Evolutionary conservation across 2,888 invertebrate genomes (phyloP), one percentile per base, ranked within the genome.

Genomic region (Mesoligia furuncula): DNA sequence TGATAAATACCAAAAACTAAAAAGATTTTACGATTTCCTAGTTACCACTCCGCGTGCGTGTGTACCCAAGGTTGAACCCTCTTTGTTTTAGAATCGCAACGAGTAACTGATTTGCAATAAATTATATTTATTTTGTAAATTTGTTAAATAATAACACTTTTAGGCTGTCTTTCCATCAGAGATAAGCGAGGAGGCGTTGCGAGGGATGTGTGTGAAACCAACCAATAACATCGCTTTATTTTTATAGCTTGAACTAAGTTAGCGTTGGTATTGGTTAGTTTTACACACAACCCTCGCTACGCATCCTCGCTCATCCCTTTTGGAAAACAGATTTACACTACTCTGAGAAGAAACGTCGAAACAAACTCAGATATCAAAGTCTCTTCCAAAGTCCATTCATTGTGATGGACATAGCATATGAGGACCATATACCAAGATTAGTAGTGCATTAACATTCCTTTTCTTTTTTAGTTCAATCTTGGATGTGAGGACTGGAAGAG

Each of bases 401-500:
- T 48, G 13, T 24, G 1, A 31, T 31, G 2, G 24, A 3, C 31
- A 48, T 15, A 31, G 24, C 48, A 20, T 17, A 31, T 27, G 67
- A 45, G 8, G 31, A 51, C 51, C 15, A 36, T 36, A 0, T 51
- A 15, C 2, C 36, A 17, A 7, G 69, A 36, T n/a, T 17, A 69
- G n/a, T 20, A n/a, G n/a, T 39, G 11, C 17, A 20, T 1, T 69
- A 54, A 54, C 11, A 24, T 9, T 72, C 6, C 48, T 1, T 31
- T 24, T 68, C 17, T 17, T 6, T 17, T 84, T 0, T 73, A 90
- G 89, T 89, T 89, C 75, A 81, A 86, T 66, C 73, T 90, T n/a
- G 89, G 85, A 45, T 91, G 91, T 75, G 72, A 91, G 66, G 85
- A 87, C 45, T 96, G 96, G 96, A 95, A 94, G 88, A 89, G 95